Evolutionary conservation across 2,113 vertebrate species (phyloP).

Genomic region (Petrocephalus zakoni): DNA sequence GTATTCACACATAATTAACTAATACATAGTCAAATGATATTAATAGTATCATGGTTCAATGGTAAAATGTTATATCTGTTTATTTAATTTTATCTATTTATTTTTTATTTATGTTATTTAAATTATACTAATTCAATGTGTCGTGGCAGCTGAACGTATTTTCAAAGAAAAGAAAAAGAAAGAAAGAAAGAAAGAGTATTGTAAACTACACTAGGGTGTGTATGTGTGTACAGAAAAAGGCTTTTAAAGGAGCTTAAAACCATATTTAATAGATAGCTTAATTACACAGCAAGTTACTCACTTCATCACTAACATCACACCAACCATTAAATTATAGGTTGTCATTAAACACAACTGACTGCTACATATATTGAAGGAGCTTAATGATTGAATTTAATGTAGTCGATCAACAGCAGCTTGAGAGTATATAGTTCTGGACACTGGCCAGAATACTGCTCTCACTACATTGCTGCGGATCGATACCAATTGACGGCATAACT

Average conservation of each 20-base stretch:
- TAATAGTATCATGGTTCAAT: not conserved
- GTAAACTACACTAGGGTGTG: not conserved
- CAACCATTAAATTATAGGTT: conserved; percentile 6
- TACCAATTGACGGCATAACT: conserved; percentile 8
- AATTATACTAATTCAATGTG: not conserved
- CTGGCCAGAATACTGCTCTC: not conserved
- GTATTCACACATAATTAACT: not conserved
- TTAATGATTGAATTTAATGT: conserved; percentile 13
- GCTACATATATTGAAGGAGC: not conserved
- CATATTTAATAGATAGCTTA: not conserved
- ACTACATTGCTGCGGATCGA: conserved; percentile 11
- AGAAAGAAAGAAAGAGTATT: not conserved
- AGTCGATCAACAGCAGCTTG: not conserved
- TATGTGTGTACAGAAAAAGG: not conserved
- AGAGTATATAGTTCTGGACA: not conserved
- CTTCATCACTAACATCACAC: not conserved
- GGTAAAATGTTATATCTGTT: too few relatives aligned
- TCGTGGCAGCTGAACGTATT: not conserved
- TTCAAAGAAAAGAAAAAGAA: not conserved
- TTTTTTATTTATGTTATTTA: too few relatives aligned
- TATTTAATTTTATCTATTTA: too few relatives aligned
- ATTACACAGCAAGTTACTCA: not conserved
- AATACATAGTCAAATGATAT: not conserved
- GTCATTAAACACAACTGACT: conserved; percentile 16
- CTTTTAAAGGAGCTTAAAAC: not conserved